A percentile compares a stretch with the other conserved stretches of the same genome.
Evolutionary conservation across 2,797 vertebrate genomes (phyloP).

Genomic region (Molothrus ater): DNA sequence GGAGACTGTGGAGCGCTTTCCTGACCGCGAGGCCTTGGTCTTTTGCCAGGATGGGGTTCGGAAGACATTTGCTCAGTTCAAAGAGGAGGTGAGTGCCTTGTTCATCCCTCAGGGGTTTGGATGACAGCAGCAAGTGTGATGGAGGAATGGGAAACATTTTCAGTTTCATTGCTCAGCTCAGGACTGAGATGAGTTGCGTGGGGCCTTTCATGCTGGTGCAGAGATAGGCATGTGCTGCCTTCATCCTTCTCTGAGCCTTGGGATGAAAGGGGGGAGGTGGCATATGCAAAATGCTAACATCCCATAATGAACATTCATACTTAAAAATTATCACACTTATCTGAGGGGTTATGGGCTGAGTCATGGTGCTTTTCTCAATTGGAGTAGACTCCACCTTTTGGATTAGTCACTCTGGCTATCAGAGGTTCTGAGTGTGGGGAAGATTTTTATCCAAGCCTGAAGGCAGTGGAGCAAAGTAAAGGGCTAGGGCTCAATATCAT

Average conservation of each 20-base stretch:
- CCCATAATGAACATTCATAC: neutral
- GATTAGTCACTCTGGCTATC: neutral
- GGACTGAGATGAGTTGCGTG: accelerated
- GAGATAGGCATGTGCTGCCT: accelerated
- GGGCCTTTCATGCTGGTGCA: neutral
- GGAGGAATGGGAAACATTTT: neutral
- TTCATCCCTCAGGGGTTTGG: accelerated
- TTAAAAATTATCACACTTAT: neutral
- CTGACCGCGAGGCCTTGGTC: slow-evolving; percentile 82
- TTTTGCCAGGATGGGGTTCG: slow-evolving; percentile 77
- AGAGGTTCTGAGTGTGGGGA: neutral
- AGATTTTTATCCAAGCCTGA: neutral
- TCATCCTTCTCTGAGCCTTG: neutral
- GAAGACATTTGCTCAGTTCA: slow-evolving; percentile 84
- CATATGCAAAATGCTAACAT: neutral
- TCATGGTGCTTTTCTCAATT: neutral
- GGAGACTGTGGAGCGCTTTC: slow-evolving; percentile 69
- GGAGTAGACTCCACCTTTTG: neutral
- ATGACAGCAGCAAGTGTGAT: accelerated
- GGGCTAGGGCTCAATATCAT: neutral
- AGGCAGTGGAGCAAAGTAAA: neutral
- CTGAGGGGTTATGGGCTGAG: neutral
- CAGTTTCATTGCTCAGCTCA: neutral
- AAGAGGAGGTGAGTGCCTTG: slow-evolving; percentile 79
- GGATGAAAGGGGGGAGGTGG: neutral